A percentile compares a stretch with the other conserved stretches of the same genome.
These are phyloP conservation scores for Zoanthus sociatus DNA, from an alignment of 92 coral and sea anemone genomes.

Conservation along the genomic window DNA sequence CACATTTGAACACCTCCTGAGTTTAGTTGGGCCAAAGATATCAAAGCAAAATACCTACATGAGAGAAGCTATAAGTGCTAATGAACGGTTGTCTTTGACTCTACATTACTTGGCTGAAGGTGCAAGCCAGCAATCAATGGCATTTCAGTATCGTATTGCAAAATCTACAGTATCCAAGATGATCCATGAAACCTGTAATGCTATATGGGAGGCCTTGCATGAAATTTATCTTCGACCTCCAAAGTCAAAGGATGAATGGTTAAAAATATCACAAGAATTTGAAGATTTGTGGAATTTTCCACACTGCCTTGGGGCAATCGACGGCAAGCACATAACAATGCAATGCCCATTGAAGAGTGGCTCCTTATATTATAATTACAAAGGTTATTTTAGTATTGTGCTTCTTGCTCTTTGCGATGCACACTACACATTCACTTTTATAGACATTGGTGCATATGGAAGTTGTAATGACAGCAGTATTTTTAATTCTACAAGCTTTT, in stretches of 20 bases:
- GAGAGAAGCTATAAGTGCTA: conserved; percentile 46
- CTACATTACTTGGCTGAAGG: conserved; percentile 53
- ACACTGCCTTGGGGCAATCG: conserved; percentile 67
- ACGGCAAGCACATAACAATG: conserved; percentile 68
- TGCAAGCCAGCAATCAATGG: conserved; percentile 46
- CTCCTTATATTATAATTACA: conserved; percentile 67
- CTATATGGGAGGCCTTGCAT: conserved; percentile 62
- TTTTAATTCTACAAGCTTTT: conserved; percentile 22
- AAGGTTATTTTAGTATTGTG: conserved; percentile 63
- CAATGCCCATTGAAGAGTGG: conserved; percentile 65
- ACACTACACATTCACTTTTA: conserved; percentile 49
- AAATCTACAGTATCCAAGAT: conserved; percentile 46
- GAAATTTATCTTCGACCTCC: conserved; percentile 55
- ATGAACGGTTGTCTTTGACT: conserved; percentile 58
- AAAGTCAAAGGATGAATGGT: conserved; percentile 43
- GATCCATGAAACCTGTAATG: conserved; percentile 36
- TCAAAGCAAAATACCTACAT: conserved; percentile 36
- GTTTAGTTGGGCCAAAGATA: conserved; percentile 58
- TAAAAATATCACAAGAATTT: conserved; percentile 55
- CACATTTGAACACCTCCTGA: conserved; percentile 47
- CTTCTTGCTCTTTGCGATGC: conserved; percentile 65
- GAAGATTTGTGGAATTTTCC: conserved; percentile 54
- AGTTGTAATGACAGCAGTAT: conserved; percentile 65
- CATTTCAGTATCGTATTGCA: conserved; percentile 42
- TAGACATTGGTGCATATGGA: conserved; percentile 63